Percentiles rank a stretch among this genome's conserved stretches.
These are phyloP conservation scores for Cosmia trapezina DNA, from an alignment of 2,888 invertebrate species.

Conservation along the genomic window DNA sequence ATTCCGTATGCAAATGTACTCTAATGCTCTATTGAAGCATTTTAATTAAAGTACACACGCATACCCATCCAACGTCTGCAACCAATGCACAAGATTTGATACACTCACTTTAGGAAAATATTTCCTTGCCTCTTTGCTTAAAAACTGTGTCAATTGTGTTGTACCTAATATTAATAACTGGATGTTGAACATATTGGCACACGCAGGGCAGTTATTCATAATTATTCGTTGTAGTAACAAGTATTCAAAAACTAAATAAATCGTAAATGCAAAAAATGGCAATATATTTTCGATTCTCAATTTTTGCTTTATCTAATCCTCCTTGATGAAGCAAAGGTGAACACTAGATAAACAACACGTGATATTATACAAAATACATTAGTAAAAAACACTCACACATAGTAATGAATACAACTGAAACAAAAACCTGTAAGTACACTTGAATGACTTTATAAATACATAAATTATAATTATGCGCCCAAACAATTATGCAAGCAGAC, in stretches of 20 bases:
- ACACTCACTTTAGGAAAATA: slow-evolving; percentile 40
- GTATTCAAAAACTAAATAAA: slow-evolving; percentile 82
- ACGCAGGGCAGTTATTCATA: slow-evolving; percentile 75
- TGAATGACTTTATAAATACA: slow-evolving; percentile 77
- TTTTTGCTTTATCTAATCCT: slow-evolving; percentile 72
- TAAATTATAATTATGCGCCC: slow-evolving; percentile 79
- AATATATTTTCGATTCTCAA: slow-evolving; percentile 82
- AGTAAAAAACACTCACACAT: slow-evolving; percentile 79
- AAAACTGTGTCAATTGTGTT: slow-evolving; percentile 34
- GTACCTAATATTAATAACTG: slow-evolving; percentile 30
- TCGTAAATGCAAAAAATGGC: slow-evolving; percentile 90
- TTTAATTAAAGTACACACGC: slow-evolving; percentile 78
- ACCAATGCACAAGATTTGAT: slow-evolving; percentile 43
- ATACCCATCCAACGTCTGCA: slow-evolving; percentile 70
- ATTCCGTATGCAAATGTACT: slow-evolving; percentile 83
- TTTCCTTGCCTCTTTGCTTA: slow-evolving; percentile 44
- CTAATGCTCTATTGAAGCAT: slow-evolving; percentile 52
- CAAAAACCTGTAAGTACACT: slow-evolving; percentile 79
- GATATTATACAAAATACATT: slow-evolving; percentile 73
- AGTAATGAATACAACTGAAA: slow-evolving; percentile 75
- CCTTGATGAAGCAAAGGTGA: slow-evolving; percentile 74
- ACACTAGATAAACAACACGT: slow-evolving; percentile 71
- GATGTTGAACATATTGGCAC: slow-evolving; percentile 79
- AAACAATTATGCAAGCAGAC: slow-evolving; percentile 84
- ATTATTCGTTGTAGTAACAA: slow-evolving; percentile 79